These are phyloP conservation scores for Drosophila quadrilineata DNA, from an alignment of 1,140 invertebrate species.

Conservation along the genomic window DNA sequence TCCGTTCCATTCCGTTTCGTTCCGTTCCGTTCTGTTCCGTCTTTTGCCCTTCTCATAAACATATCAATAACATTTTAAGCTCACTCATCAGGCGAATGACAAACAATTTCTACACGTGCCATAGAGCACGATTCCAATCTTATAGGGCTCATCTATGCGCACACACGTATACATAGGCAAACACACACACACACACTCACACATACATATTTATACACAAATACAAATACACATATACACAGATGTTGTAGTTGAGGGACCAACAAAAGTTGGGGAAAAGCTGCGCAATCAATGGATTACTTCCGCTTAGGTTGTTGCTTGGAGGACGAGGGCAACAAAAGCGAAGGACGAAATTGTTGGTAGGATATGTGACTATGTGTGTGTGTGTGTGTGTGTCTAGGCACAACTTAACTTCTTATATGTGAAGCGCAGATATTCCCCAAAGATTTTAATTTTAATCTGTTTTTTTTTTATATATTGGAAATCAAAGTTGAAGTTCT, in stretches of 20 bases:
- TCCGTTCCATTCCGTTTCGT: background rate
- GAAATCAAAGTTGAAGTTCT: constrained; percentile 74
- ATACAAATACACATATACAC: background rate
- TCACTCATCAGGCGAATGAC: constrained; percentile 33
- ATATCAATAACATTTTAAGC: constrained; percentile 45
- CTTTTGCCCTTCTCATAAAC: no score
- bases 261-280: constrained; percentile 16
- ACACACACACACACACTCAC: background rate
- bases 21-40: background rate
- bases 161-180: background rate
- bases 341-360: background rate
- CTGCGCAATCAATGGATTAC: constrained; percentile 62
- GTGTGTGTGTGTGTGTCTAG: constrained; percentile 15
- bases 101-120: constrained; percentile 39
- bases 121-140: constrained; percentile 24
- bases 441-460: constrained; percentile 10
- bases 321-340: constrained; percentile 30
- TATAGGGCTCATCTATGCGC: no score
- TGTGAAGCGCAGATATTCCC: background rate
- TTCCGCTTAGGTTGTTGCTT: constrained; percentile 61
- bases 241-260: no score
- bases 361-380: background rate
- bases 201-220: background rate
- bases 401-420: constrained; percentile 59
- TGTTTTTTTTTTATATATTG: constrained; percentile 43